Evolutionary conservation across 2,113 vertebrate genomes (phyloP).

Genomic region (Hemicordylus capensis): DNA sequence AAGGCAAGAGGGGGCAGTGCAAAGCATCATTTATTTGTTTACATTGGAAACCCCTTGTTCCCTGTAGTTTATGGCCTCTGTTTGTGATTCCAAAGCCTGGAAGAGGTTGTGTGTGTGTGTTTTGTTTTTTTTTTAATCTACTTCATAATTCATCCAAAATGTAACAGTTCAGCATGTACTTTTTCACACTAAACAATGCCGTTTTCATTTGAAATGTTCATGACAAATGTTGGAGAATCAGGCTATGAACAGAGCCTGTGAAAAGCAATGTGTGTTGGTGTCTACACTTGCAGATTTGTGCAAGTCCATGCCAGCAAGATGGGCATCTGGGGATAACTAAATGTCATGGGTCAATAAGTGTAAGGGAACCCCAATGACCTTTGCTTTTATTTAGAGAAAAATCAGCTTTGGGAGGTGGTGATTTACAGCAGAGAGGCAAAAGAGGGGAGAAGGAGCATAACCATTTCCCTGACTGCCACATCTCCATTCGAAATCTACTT

Average conservation of each 20-base stretch:
- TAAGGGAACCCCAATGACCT: background rate
- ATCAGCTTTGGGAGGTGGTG: background rate
- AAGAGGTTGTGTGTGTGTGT: no score
- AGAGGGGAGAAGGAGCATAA: background rate
- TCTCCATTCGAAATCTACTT: background rate
- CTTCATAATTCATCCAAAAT: background rate
- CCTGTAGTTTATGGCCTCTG: background rate
- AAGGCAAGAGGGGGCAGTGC: background rate
- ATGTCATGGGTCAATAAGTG: background rate
- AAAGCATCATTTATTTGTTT: constrained; percentile 18
- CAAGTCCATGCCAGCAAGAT: background rate
- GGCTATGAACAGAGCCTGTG: background rate
- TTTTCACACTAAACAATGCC: background rate
- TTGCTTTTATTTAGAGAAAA: background rate
- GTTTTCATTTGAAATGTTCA: background rate
- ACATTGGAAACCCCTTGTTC: background rate
- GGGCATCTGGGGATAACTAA: background rate
- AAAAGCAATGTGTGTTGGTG: background rate
- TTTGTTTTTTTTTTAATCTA: background rate
- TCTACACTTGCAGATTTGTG: background rate
- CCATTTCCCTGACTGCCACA: background rate
- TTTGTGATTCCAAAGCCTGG: background rate
- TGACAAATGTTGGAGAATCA: background rate
- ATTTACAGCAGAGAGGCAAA: background rate
- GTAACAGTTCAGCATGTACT: background rate